Evolutionary conservation across 1,140 invertebrate genomes (phyloP), one percentile per base, ranked within the genome.

Genomic region (Tenebrio molitor): DNA sequence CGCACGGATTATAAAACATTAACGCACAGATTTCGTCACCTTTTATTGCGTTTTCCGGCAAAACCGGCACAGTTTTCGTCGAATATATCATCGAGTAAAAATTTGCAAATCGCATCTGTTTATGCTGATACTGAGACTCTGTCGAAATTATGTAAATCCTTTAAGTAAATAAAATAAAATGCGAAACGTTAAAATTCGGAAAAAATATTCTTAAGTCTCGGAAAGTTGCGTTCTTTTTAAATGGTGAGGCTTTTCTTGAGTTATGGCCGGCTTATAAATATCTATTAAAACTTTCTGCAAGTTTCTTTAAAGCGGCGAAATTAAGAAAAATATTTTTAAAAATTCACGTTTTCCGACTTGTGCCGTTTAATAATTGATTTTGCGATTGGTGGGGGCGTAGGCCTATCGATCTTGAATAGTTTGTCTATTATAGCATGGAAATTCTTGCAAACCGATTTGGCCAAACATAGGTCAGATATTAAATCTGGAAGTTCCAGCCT

Each of bases 241-340:
- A 53, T 53, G 50, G 21, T 23, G 50, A 58, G 50, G 8, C 50
- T 58, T 29, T 58, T 6, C 23, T 23, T 58, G 50, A 58, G 23
- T 58, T 58, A 58, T 58, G 21, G 19, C 50, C 23, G 12, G 50
- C 50, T 25, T 58, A 58, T 58, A 58, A 58, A 58, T 58, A 58
- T 58, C 50, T 58, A 58, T 58, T 58, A 58, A 58, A 58, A 58
- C 50, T 58, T 58, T 58, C 50, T 15, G 21, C 21, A 58, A 58
- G 8, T 58, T 58, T 58, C 19, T 53, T 10, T n/a, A 23, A 19
- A 21, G 8, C 16, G 7, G 1, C 1, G 8, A 53, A 53, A 21
- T 53, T 53, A 53, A 53, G 23, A 58, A 58, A 58, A 58, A 58
- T 58, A 25, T n/a, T 23, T n/a, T n/a, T n/a, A n/a, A n/a, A n/a